These are phyloP conservation scores for Callyntrura sp. DNA, from an alignment of 2,888 invertebrate genomes.

Conservation along the genomic window DNA sequence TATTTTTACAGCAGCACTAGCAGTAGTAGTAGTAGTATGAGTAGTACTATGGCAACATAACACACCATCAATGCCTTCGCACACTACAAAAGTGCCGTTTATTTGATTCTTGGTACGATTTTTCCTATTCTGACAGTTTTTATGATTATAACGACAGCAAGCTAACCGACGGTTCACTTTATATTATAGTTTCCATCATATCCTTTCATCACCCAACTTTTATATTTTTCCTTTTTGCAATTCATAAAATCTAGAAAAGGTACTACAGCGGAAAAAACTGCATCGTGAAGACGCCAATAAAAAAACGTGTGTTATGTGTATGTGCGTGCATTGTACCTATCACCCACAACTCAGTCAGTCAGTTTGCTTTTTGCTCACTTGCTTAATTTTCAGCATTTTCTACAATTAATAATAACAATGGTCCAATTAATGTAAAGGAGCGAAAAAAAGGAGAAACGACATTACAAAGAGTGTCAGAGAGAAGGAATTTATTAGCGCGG, in stretches of 20 bases:
- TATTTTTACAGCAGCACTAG: slow-evolving; percentile 3
- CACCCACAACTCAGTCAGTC: too few species aligned
- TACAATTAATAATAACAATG: slow-evolving; percentile 21
- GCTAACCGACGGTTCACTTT: not conserved
- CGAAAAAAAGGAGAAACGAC: not conserved
- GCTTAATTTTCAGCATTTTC: not conserved
- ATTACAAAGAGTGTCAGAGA: slow-evolving; percentile 21
- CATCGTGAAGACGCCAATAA: not conserved
- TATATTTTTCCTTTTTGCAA: too few species aligned
- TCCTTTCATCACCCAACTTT: too few species aligned
- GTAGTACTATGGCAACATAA: not conserved
- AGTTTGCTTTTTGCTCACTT: too few species aligned
- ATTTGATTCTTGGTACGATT: not conserved
- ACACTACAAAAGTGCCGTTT: not conserved
- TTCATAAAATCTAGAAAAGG: too few species aligned
- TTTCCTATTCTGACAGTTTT: not conserved
- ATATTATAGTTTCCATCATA: not conserved
- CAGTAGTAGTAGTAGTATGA: not conserved
- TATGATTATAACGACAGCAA: not conserved
- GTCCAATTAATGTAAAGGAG: not conserved
- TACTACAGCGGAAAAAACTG: not conserved
- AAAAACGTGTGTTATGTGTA: too few species aligned
- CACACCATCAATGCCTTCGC: not conserved
- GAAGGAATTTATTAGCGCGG: slow-evolving; percentile 23
- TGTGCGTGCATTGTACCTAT: too few species aligned